Conservation (phyloP, 2,888 invertebrate genomes). For the Hirtodrosophila duncani region DNA sequence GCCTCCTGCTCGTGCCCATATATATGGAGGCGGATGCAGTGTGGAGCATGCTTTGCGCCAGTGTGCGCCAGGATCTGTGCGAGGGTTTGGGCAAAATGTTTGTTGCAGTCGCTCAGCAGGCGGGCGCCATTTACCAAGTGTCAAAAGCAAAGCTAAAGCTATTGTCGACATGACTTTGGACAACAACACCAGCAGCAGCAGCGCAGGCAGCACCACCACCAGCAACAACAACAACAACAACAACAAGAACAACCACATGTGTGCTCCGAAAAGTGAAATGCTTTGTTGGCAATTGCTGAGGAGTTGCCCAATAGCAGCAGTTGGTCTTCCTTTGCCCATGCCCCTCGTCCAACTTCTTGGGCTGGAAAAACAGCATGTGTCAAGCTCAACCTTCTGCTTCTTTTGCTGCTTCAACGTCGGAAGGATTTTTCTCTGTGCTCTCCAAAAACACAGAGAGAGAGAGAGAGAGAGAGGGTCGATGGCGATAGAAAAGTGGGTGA, state of each 20-base stretch:
- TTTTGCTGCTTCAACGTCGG: constrained; percentile 27
- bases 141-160: constrained; percentile 77
- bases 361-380: constrained; percentile 60
- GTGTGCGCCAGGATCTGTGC: constrained; percentile 33
- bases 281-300: constrained; percentile 74
- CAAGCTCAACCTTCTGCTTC: too few relatives aligned
- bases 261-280: constrained; percentile 58
- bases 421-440: constrained; percentile 31
- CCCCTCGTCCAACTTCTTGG: constrained; percentile 19
- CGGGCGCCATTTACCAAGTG: constrained; percentile 75
- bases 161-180: constrained; percentile 76
- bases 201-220: constrained; percentile 17
- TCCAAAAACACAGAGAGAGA: constrained; percentile 7
- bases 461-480: constrained; percentile 7
- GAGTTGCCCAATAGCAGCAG: constrained; percentile 56
- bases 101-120: constrained; percentile 71
- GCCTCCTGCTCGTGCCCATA: constrained; percentile 12
- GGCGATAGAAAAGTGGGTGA: constrained; percentile 64
- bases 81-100: constrained; percentile 34
- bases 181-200: constrained; percentile 48
- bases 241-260: constrained; percentile 14
- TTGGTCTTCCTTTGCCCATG: constrained; percentile 46
- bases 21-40: constrained; percentile 9
- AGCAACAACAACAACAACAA: constrained; percentile 24
- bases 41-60: constrained; percentile 1